Percentiles rank a stretch among this genome's conserved stretches.
Evolutionary conservation across 2,113 vertebrate species (phyloP).

Genomic region (Oenanthe oenanthe): DNA sequence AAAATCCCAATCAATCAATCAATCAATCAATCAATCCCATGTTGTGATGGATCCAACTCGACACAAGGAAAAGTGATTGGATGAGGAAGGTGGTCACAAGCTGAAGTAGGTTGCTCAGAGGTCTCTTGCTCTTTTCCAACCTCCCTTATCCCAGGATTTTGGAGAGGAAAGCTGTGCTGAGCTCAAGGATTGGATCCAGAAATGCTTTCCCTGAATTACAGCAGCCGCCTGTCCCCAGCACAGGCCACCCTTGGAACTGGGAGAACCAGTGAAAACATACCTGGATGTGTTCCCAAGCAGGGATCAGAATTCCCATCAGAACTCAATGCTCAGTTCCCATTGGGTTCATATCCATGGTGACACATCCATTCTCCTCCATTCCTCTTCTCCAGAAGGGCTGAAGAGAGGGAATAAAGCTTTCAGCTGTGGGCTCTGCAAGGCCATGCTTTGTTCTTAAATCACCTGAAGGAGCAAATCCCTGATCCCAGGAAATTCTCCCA

Average conservation of each 20-base stretch:
- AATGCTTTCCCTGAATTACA: neutral
- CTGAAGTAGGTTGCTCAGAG: neutral
- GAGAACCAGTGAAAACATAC: neutral
- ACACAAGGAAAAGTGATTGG: neutral
- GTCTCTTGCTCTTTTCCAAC: neutral
- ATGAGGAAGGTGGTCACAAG: accelerated
- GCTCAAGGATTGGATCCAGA: neutral
- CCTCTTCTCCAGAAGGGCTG: neutral
- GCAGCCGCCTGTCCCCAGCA: neutral
- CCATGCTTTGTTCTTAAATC: neutral
- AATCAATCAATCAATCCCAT: no score
- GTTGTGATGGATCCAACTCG: neutral
- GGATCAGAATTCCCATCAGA: neutral
- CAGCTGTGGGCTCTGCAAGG: neutral
- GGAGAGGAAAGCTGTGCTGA: neutral
- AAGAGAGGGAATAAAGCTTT: neutral
- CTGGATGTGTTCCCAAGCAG: neutral
- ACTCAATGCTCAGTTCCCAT: neutral
- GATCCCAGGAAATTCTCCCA: neutral
- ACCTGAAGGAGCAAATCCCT: neutral
- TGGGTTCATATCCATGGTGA: neutral
- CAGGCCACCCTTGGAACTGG: neutral
- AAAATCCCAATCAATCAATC: neutral
- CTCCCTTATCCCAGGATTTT: neutral
- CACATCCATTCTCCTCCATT: neutral